A percentile compares a stretch with the other conserved stretches of the same genome.
Evolutionary conservation across 1,140 invertebrate species (phyloP).

Genomic region (Aphis craccivora): DNA sequence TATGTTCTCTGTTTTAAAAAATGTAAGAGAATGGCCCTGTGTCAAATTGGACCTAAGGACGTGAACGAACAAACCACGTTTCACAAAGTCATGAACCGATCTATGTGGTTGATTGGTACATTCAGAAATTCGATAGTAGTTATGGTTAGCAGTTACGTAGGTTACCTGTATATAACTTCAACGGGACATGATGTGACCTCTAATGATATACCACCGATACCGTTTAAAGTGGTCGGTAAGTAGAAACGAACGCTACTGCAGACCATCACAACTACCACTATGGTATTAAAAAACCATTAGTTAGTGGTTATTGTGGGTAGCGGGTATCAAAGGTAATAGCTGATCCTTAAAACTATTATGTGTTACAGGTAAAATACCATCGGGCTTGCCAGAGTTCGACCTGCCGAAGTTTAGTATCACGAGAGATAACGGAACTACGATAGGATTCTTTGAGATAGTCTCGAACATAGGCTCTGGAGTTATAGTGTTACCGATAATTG

Average conservation of each 20-base stretch:
- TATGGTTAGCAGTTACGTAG: constrained; percentile 68
- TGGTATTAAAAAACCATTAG: no score
- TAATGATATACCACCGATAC: not conserved
- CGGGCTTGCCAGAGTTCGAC: constrained; percentile 73
- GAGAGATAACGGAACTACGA: constrained; percentile 65
- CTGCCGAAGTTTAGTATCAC: constrained; percentile 70
- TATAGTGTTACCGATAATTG: constrained; percentile 80
- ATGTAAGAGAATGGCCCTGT: constrained; percentile 66
- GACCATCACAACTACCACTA: not conserved
- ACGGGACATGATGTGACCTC: constrained; percentile 59
- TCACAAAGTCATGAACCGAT: constrained; percentile 65
- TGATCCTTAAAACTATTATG: not conserved
- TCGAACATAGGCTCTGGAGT: constrained; percentile 78
- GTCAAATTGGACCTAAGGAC: constrained; percentile 67
- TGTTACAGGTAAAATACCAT: constrained; percentile 70
- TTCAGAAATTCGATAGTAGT: constrained; percentile 67
- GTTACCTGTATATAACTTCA: constrained; percentile 66
- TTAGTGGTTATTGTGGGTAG: not conserved
- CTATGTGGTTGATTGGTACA: constrained; percentile 67
- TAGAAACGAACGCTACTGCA: not conserved
- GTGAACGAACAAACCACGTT: constrained; percentile 65
- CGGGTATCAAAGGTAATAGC: not conserved
- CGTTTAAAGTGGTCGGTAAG: constrained; percentile 51
- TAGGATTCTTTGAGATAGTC: constrained; percentile 73
- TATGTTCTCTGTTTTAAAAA: not conserved